Percentiles rank a stretch among this genome's conserved stretches.
Evolutionary conservation across 64 coral and sea anemone species (phyloP).

Genomic region (Orbicella faveolata): DNA sequence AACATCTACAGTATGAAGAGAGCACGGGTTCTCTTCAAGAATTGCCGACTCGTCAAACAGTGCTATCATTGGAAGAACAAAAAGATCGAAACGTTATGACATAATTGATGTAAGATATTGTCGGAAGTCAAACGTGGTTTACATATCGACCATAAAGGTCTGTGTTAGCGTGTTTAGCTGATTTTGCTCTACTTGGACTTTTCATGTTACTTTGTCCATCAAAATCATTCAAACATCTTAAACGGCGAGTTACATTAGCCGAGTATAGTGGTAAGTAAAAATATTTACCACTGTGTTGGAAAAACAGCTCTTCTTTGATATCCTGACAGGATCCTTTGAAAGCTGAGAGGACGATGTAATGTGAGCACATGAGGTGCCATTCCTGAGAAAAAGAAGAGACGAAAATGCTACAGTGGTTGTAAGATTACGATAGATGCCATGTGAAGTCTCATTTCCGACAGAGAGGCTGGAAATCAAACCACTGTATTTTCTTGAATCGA

Average conservation of each 20-base stretch:
- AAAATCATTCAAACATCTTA: too few relatives aligned
- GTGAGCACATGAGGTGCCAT: constrained; percentile 84
- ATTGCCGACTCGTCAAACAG: neutral
- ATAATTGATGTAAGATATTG: neutral
- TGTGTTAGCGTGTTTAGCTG: too few relatives aligned
- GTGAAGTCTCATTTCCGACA: too few relatives aligned
- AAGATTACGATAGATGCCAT: too few relatives aligned
- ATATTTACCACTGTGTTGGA: constrained; percentile 26
- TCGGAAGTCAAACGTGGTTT: neutral
- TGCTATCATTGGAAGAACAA: neutral
- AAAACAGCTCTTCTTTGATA: constrained; percentile 63
- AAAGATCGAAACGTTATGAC: neutral
- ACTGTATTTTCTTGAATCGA: too few relatives aligned
- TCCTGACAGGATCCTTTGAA: constrained; percentile 70
- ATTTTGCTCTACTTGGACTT: too few relatives aligned
- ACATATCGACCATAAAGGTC: too few relatives aligned
- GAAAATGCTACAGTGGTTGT: neutral
- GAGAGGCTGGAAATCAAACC: too few relatives aligned
- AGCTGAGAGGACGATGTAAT: constrained; percentile 69
- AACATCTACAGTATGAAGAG: constrained; percentile 2
- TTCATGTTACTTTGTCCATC: too few relatives aligned
- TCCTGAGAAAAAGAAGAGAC: constrained; percentile 37
- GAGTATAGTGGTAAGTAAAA: neutral
- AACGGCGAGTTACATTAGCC: neutral
- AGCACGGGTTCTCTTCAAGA: neutral